Evolutionary conservation across 2,888 invertebrate species (phyloP).

Genomic region (Stegophylla sp.): DNA sequence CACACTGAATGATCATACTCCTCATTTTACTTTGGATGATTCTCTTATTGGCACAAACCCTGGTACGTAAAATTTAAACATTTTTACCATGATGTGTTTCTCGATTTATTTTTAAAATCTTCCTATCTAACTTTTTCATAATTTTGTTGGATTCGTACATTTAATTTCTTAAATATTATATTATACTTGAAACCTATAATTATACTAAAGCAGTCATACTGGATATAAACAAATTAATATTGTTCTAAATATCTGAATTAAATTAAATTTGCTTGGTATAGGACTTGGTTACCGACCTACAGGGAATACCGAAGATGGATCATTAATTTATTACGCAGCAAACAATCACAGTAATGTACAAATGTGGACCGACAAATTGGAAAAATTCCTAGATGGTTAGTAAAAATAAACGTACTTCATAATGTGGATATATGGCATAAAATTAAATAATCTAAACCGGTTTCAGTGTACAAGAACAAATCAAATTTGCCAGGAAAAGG

Average conservation of each 20-base stretch:
- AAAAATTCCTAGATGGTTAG: slow-evolving; percentile 71
- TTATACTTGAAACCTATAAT: no score
- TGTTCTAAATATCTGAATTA: no score
- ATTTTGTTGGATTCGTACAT: no score
- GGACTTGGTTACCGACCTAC: slow-evolving; percentile 74
- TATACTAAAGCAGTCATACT: no score
- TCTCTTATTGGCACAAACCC: slow-evolving; percentile 82
- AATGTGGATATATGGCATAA: background rate
- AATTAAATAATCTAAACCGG: background rate
- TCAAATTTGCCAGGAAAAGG: slow-evolving; percentile 65
- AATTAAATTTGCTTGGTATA: slow-evolving; percentile 63
- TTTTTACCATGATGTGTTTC: background rate
- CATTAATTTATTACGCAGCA: slow-evolving; percentile 71
- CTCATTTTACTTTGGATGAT: slow-evolving; percentile 76
- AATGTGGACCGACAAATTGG: slow-evolving; percentile 69
- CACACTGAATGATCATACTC: slow-evolving; percentile 74
- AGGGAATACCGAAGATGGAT: slow-evolving; percentile 67
- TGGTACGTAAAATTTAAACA: slow-evolving; percentile 65
- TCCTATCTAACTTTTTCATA: no score
- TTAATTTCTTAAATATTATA: no score
- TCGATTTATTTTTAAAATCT: no score
- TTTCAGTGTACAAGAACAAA: slow-evolving; percentile 51
- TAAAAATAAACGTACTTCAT: slow-evolving; percentile 49
- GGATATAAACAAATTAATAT: no score
- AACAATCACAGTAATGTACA: slow-evolving; percentile 67